Percentiles rank a stretch among this genome's conserved stretches.
Evolutionary conservation across 2,888 invertebrate genomes (phyloP).

Genomic region (Macaria notata): DNA sequence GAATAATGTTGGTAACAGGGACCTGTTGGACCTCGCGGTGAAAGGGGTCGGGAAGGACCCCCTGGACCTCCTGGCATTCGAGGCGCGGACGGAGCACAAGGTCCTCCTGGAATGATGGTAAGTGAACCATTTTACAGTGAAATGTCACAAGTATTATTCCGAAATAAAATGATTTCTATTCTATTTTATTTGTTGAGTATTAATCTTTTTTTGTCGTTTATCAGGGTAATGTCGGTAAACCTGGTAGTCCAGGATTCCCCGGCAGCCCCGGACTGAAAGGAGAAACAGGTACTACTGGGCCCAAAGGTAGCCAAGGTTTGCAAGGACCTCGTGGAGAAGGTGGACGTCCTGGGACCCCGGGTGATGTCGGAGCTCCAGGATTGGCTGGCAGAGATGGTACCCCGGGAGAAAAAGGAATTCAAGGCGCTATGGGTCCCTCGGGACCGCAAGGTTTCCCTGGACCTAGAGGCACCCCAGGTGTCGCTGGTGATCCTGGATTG

Average conservation of each 20-base stretch:
- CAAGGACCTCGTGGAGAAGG: constrained; percentile 92
- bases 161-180: too few relatives aligned
- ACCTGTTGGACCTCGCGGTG: constrained; percentile 90
- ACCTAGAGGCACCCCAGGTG: constrained; percentile 88
- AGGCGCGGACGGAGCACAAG: constrained; percentile 90
- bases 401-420: constrained; percentile 90
- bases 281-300: constrained; percentile 87
- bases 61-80: constrained; percentile 89
- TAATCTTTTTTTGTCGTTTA: constrained; percentile 26
- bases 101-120: constrained; percentile 89
- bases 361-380: constrained; percentile 89
- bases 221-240: constrained; percentile 90
- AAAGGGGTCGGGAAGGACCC: constrained; percentile 92
- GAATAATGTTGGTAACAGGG: constrained; percentile 75
- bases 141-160: background rate
- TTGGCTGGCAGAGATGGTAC: constrained; percentile 90
- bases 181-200: too few relatives aligned
- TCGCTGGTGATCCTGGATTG: constrained; percentile 87
- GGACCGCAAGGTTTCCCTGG: constrained; percentile 93
- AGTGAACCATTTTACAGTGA: constrained; percentile 29
- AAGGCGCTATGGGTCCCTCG: constrained; percentile 86
- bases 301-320: constrained; percentile 91
- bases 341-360: constrained; percentile 89
- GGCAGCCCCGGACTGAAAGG: constrained; percentile 92
- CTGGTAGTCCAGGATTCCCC: constrained; percentile 92